Evolutionary conservation across 2,113 vertebrate species (phyloP), one percentile per base, ranked within the genome.

Genomic region (Boleophthalmus pectinirostris): DNA sequence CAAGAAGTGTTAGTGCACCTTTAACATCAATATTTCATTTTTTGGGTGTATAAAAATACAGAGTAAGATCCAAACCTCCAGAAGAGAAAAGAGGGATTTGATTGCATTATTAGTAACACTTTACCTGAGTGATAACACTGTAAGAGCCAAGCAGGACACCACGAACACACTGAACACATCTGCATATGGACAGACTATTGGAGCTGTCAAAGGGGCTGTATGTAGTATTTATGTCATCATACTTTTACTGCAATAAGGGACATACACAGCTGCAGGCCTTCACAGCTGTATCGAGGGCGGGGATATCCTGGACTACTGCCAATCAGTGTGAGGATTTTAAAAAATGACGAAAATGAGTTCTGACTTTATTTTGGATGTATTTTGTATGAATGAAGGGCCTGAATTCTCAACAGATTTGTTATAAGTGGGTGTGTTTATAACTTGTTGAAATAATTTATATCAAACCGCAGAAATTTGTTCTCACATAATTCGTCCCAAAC

Each of bases 91-190:
- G 46, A 20, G 20, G 57, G 70, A 72, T 81, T 75, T 53, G 46
- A 46, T 75, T 2, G 23, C 74, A 47, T 45, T 33, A 67, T 73
- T 25, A 69, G 70, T 60, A 80, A 86, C 68, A 68, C 13, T 70
- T 73, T 75, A 78, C 75, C 78, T 90, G 81, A 87, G 77, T 85
- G 85, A 85, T 88, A 91, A 91, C 83, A 89, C 87, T 87, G 88
- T 77, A 81, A 38, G 85, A 79, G 57, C 24, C 57, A 29, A 60
- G 57, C 25, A 61, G 15, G 58, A 29, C 29, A 33, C 58, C 15
- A 15, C 33, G 33, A 9, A 20, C 58, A 61, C 24, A 61, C 58
- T 61, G 15, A 61, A 29, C 58, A 29, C 58, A 61, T 25, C 58
- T 61, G 58, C 58, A 38, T 16, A 33, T 29, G 57, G 38, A 43